A percentile compares a stretch with the other conserved stretches of the same genome.
These are phyloP conservation scores for Cerastoderma edule DNA, from an alignment of 2,888 invertebrate genomes.

Conservation along the genomic window DNA sequence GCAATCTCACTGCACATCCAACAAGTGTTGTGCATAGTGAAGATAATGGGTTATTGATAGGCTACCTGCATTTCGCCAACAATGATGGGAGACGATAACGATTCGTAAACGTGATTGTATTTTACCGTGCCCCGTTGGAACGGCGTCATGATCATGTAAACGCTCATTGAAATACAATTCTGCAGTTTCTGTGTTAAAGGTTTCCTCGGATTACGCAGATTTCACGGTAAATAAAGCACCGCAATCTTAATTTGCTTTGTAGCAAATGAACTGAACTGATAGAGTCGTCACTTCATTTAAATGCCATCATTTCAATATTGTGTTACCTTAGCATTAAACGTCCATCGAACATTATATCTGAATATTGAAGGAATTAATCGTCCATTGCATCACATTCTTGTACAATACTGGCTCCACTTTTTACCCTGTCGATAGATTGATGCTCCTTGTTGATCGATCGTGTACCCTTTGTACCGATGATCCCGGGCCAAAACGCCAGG, in stretches of 20 bases:
- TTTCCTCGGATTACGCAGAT: background rate
- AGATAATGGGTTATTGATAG: conserved; percentile 10
- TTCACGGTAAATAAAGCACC: conserved; percentile 8
- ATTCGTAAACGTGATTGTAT: conserved; percentile 6
- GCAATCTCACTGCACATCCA: background rate
- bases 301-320: no score
- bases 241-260: background rate
- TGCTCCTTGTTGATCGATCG: no score
- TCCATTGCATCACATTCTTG: no score
- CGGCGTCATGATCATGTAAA: conserved; percentile 2
- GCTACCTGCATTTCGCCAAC: conserved; percentile 3
- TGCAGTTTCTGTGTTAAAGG: background rate
- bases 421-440: no score
- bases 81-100: background rate
- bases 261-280: no score
- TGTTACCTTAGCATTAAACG: no score
- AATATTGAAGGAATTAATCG: no score
- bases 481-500: no score
- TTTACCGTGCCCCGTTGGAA: background rate
- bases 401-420: no score
- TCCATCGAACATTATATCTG: no score
- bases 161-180: conserved; percentile 4
- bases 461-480: no score
- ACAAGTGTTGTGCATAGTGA: background rate
- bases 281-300: no score